Base-by-base conservation (phyloP, 2,113 vertebrate species). In the Paramisgurnus dabryanus region DNA sequence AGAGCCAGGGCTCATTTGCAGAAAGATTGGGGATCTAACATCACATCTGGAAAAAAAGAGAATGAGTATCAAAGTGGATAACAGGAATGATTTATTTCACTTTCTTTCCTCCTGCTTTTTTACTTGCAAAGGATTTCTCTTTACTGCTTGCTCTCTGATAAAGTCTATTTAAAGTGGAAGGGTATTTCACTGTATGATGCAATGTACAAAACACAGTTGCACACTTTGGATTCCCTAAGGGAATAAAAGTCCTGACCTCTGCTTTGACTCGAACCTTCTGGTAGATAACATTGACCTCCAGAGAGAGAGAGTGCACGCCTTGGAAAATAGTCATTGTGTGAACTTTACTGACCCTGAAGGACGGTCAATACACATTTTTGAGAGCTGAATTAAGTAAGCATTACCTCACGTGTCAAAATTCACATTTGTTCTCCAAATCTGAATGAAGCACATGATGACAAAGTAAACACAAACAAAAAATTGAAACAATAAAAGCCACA, bases 1-100 rank as follows among this genome's bases (percentile, higher is more conserved):
- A 85, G 88, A 87, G 90, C 88, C 73, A 87, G 86, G 92, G 92
- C 91, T 93, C 93, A 93, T 93, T 94, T 93, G 92, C 90, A 91
- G 90, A 90, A 87, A 92, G 91, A 92, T 92, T 93, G 91, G 91
- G 92, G 91, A 93, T 93, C 87, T 72, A 86, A 89, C 79, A 77
- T 88, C 82, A 90, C 87, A 89, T 91, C 85, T 76, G 43, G 75
- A 88, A 85, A 80, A 22, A 85, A 91, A 87, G 90, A 88, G 88
- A 89, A 89, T 87, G 87, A 77, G 72, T 79, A 90, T 88, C 88
- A 88, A 88, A 91, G 90, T 89, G 89, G 86, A 78, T 70, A 79
- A 86, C 80, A 79, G 87, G 88, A 93, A 92, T 91, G 89, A 93
- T 92, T 92, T 91, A 91, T 93, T 92, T 88, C 88, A 89, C 90